Percentiles rank a stretch among this genome's conserved stretches.
These are phyloP conservation scores for Drosophila lowei DNA, from an alignment of 1,140 invertebrate species.

Conservation along the genomic window DNA sequence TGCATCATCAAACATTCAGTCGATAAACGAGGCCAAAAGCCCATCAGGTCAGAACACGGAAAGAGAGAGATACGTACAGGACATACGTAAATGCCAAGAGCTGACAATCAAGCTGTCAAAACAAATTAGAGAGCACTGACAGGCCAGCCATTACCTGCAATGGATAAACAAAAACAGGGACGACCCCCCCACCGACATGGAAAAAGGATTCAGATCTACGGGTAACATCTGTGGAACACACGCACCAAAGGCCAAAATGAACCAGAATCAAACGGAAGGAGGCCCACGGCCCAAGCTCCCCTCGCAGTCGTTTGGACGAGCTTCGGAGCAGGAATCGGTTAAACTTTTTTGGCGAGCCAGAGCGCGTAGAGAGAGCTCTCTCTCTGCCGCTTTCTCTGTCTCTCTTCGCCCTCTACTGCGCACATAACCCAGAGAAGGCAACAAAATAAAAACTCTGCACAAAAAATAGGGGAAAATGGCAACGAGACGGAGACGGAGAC, in stretches of 20 bases:
- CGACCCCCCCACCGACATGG: neutral
- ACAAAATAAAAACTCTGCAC: constrained; percentile 54
- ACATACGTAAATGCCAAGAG: constrained; percentile 3
- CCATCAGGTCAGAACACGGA: neutral
- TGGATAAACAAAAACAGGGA: constrained; percentile 39
- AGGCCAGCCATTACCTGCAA: constrained; percentile 34
- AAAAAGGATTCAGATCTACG: constrained; percentile 24
- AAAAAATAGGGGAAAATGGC: constrained; percentile 31
- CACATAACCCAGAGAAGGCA: constrained; percentile 79
- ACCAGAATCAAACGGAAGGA: constrained; percentile 32
- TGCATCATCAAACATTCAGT: constrained; percentile 50
- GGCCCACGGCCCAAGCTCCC: constrained; percentile 25
- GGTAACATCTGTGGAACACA: constrained; percentile 54
- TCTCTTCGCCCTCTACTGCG: constrained; percentile 47
- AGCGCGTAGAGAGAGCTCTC: neutral
- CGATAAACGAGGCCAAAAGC: constrained; percentile 2
- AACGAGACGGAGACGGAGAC: constrained; percentile 24
- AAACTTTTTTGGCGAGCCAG: constrained; percentile 60
- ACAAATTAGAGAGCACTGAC: constrained; percentile 48
- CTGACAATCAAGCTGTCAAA: constrained; percentile 71
- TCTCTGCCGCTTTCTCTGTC: constrained; percentile 1
- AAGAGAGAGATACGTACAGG: neutral
- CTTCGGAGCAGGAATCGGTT: constrained; percentile 65
- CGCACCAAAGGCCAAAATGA: constrained; percentile 24
- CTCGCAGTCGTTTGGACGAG: constrained; percentile 14